These are phyloP conservation scores for Alosa alosa DNA, from an alignment of 2,113 vertebrate species.

Conservation along the genomic window DNA sequence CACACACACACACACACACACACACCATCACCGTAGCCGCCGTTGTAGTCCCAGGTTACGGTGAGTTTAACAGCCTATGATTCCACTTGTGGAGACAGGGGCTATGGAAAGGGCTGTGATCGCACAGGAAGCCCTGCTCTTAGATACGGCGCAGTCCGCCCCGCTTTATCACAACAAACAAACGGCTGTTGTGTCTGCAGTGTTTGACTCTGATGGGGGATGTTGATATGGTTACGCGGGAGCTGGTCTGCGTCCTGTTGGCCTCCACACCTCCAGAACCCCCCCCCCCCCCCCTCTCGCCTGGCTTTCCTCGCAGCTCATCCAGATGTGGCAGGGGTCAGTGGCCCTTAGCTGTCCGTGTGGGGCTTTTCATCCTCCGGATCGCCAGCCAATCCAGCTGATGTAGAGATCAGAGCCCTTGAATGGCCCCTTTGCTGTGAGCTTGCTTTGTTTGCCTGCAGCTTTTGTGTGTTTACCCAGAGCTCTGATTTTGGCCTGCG, in stretches of 20 bases:
- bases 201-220: slow-evolving; percentile 10
- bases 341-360: not conserved
- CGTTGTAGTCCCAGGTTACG: slow-evolving; percentile 26
- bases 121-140: not conserved
- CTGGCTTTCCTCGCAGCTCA: not conserved
- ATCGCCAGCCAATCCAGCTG: not conserved
- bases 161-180: slow-evolving; percentile 19
- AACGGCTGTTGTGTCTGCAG: slow-evolving; percentile 10
- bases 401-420: not conserved
- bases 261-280: not conserved
- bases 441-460: not conserved
- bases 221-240: not conserved
- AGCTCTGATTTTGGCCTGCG: not conserved
- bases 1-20: not conserved
- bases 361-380: not conserved
- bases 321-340: not conserved
- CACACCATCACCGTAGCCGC: not conserved
- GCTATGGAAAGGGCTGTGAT: slow-evolving; percentile 17
- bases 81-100: slow-evolving; percentile 31
- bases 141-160: slow-evolving; percentile 7
- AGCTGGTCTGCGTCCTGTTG: not conserved
- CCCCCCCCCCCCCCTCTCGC: not conserved
- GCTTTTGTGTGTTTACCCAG: slow-evolving; percentile 5
- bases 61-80: slow-evolving; percentile 42
- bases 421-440: not conserved